phyloP scores from a whole-genome alignment of 1,140 invertebrate species.

The Heliothis virescens region DNA sequence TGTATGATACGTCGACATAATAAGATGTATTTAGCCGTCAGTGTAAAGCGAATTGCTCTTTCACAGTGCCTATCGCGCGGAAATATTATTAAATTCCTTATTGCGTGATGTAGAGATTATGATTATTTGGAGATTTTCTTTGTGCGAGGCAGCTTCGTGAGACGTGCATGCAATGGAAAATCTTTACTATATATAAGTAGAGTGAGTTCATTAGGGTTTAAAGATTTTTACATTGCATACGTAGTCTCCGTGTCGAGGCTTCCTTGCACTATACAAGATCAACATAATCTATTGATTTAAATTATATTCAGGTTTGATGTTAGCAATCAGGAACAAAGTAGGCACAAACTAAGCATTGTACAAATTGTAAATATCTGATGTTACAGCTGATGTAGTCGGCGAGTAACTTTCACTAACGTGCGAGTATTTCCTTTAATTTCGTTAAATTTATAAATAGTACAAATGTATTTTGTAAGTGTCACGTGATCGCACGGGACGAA shows the following conservation, averaged over 20 bases:
- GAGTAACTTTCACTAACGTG: slow-evolving; percentile 49
- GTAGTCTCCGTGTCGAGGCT: neutral
- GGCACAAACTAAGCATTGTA: slow-evolving; percentile 62
- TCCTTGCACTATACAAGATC: neutral
- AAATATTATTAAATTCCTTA: slow-evolving; percentile 35
- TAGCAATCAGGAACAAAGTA: slow-evolving; percentile 21
- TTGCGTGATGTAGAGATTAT: slow-evolving; percentile 34
- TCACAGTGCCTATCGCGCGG: slow-evolving; percentile 46
- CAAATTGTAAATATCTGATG: slow-evolving; percentile 75
- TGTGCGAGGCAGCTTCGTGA: slow-evolving; percentile 22
- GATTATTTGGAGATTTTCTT: slow-evolving; percentile 26
- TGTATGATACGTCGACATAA: slow-evolving; percentile 58
- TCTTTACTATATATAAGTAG: neutral
- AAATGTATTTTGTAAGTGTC: slow-evolving; percentile 76
- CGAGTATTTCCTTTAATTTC: slow-evolving; percentile 60
- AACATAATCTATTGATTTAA: slow-evolving; percentile 9
- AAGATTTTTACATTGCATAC: neutral
- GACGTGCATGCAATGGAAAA: neutral
- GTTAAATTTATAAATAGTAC: slow-evolving; percentile 79
- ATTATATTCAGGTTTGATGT: slow-evolving; percentile 28
- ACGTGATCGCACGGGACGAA: slow-evolving; percentile 48
- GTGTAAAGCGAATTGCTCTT: slow-evolving; percentile 40
- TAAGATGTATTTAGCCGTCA: slow-evolving; percentile 43
- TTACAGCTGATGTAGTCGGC: slow-evolving; percentile 2
- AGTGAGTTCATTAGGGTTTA: neutral